A percentile compares a stretch with the other conserved stretches of the same genome.
These are phyloP conservation scores for Sebastes miniatus DNA, from an alignment of 2,797 vertebrate species.

Conservation along the genomic window DNA sequence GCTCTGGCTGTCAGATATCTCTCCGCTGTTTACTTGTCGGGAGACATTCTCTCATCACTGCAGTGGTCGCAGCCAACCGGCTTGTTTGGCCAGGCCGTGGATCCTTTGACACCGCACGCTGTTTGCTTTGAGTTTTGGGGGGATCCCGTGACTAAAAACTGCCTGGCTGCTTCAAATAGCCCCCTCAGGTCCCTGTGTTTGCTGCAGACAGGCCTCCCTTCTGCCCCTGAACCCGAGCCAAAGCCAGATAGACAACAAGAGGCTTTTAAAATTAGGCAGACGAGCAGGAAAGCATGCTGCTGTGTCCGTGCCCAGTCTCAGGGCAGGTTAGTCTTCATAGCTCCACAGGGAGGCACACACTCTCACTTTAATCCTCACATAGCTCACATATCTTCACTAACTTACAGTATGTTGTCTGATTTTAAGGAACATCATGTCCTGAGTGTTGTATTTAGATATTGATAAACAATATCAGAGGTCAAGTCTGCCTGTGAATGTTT, in stretches of 20 bases:
- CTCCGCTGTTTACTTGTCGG: constrained; percentile 65
- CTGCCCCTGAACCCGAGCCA: constrained; percentile 36
- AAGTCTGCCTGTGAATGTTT: background rate
- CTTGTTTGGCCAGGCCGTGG: constrained; percentile 53
- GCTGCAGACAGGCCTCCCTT: constrained; percentile 51
- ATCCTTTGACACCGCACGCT: constrained; percentile 49
- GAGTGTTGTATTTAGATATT: constrained; percentile 4
- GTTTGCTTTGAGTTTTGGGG: constrained; percentile 56
- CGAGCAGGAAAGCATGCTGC: constrained; percentile 33
- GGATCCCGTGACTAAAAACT: constrained; percentile 56
- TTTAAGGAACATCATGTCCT: constrained; percentile 23
- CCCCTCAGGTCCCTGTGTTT: constrained; percentile 52
- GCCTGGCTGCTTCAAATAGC: constrained; percentile 46
- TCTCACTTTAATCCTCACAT: constrained; percentile 51
- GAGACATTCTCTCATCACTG: constrained; percentile 62
- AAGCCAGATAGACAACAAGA: constrained; percentile 40
- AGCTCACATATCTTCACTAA: constrained; percentile 56
- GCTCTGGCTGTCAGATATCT: constrained; percentile 67
- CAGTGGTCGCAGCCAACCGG: constrained; percentile 39
- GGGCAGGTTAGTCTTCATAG: constrained; percentile 49
- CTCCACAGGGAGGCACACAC: constrained; percentile 58
- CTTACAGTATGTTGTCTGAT: constrained; percentile 30
- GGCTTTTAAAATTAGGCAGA: constrained; percentile 44
- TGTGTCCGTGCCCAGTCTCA: constrained; percentile 21
- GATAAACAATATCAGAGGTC: background rate